A percentile compares a stretch with the other conserved stretches of the same genome.
Conservation (phyloP, 2,797 vertebrate species). For the Dicrostonyx torquatus region DNA sequence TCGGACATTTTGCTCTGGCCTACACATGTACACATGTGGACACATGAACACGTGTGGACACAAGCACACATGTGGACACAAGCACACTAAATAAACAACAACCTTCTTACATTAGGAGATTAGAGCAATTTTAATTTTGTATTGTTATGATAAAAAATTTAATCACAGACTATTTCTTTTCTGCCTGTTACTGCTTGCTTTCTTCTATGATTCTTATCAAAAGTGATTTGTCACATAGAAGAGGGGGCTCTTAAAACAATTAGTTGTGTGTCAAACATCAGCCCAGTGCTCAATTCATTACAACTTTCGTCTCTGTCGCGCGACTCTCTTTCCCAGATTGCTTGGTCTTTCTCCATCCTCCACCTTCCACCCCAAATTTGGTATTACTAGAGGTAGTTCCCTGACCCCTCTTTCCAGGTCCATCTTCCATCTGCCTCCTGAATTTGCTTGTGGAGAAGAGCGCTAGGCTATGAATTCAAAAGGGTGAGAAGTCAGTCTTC, state of each 20-base stretch:
- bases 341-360: neutral
- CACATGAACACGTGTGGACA: neutral
- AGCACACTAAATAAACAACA: neutral
- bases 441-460: conserved; percentile 40
- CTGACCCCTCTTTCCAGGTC: neutral
- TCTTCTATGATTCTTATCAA: conserved; percentile 33
- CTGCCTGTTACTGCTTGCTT: conserved; percentile 3
- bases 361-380: neutral
- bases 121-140: conserved; percentile 9
- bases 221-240: conserved; percentile 9
- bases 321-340: neutral
- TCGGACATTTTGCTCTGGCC: too few relatives aligned
- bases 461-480: neutral
- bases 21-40: neutral
- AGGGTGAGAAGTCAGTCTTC: neutral
- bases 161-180: conserved; percentile 44
- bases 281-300: neutral
- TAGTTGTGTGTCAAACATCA: neutral
- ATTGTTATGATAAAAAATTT: conserved; percentile 5
- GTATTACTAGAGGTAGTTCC: neutral
- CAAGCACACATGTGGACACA: neutral
- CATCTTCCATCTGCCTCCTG: conserved; percentile 15
- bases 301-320: neutral
- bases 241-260: neutral
- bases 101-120: neutral